These are phyloP conservation scores for Diaperis boleti DNA, from an alignment of 2,888 invertebrate species.

Conservation along the genomic window DNA sequence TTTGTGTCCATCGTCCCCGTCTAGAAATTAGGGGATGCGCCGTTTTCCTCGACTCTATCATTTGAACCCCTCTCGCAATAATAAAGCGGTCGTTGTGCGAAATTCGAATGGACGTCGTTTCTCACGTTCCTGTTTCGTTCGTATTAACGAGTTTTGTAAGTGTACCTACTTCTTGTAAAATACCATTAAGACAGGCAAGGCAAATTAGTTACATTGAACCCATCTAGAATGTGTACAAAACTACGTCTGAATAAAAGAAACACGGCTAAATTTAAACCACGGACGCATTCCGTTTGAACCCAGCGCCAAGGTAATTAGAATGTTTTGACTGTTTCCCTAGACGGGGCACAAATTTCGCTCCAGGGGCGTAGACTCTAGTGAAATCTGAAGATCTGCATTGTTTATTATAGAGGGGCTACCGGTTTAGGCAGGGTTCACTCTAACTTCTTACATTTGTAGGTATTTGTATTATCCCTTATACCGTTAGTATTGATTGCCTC, in stretches of 20 bases:
- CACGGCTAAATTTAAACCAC: constrained; percentile 40
- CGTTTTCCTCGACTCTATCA: background rate
- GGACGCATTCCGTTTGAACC: constrained; percentile 37
- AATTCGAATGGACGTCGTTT: constrained; percentile 22
- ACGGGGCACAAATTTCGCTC: constrained; percentile 18
- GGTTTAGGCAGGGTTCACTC: no score
- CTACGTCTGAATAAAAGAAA: constrained; percentile 40
- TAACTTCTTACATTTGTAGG: no score
- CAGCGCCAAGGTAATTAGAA: constrained; percentile 39
- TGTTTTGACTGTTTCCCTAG: constrained; percentile 37
- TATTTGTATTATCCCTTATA: no score
- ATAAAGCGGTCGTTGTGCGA: constrained; percentile 33
- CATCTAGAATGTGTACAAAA: constrained; percentile 40
- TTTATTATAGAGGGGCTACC: no score
- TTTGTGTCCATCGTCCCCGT: background rate
- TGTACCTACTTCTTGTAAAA: constrained; percentile 10
- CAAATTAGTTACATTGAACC: constrained; percentile 43
- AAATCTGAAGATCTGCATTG: no score
- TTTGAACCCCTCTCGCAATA: background rate
- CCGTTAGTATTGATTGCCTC: no score
- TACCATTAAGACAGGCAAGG: constrained; percentile 1
- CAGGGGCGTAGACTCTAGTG: background rate
- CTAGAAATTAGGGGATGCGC: background rate
- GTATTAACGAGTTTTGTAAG: constrained; percentile 7
- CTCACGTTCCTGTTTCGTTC: constrained; percentile 24